Evolutionary conservation across 2,113 vertebrate species (phyloP).

Genomic region (Sapajus apella): DNA sequence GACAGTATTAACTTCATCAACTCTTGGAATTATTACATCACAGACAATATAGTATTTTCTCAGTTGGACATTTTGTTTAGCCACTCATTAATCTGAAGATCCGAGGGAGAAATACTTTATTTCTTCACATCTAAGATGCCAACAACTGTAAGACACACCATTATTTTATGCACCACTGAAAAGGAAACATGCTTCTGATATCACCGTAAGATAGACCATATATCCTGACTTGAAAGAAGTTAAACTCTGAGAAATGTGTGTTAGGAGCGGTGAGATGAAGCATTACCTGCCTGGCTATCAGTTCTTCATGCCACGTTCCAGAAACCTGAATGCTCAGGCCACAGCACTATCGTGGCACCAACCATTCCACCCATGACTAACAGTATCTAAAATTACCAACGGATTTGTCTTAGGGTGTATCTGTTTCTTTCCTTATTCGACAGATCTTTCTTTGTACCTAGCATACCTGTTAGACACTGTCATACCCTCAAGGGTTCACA

Average conservation of each 20-base stretch:
- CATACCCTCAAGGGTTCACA: neutral
- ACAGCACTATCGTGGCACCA: no score
- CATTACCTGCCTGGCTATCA: neutral
- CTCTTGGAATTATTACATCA: no score
- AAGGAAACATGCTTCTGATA: neutral
- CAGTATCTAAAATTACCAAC: neutral
- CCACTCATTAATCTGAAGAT: neutral
- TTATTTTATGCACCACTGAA: neutral
- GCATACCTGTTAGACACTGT: neutral
- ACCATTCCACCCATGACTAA: neutral
- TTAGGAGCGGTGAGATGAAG: neutral
- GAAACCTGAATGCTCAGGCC: neutral
- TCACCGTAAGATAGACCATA: neutral
- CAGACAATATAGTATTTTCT: neutral
- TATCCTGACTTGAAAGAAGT: neutral
- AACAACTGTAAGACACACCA: neutral
- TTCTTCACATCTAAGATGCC: neutral
- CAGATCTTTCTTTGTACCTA: neutral
- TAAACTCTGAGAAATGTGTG: neutral
- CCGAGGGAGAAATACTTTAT: neutral
- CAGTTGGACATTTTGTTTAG: neutral
- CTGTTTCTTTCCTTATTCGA: neutral
- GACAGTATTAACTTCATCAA: neutral
- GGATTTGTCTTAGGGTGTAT: neutral
- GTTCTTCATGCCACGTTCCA: neutral